A percentile compares a stretch with the other conserved stretches of the same genome.
Evolutionary conservation across 2,888 invertebrate species (phyloP).

Genomic region (Macaria notata): DNA sequence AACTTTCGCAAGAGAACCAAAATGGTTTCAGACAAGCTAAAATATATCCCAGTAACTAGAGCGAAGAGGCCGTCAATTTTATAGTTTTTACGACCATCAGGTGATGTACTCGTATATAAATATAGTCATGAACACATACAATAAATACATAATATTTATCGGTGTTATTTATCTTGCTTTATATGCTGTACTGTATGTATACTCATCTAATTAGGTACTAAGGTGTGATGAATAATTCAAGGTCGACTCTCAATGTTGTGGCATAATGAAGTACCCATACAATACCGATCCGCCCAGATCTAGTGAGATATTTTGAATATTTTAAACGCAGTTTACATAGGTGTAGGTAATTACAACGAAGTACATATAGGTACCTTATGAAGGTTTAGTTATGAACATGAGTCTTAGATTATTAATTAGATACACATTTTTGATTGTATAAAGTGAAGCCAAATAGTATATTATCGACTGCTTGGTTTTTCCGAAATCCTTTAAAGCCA

Average conservation of each 20-base stretch:
- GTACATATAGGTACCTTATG: no score
- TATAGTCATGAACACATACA: conserved; percentile 4
- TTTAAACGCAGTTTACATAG: no score
- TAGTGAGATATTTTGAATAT: no score
- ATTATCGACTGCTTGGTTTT: no score
- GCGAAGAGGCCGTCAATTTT: conserved; percentile 13
- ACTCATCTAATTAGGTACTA: conserved; percentile 31
- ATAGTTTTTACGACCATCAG: conserved; percentile 7
- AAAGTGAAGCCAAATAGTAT: no score
- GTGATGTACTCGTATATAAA: conserved; percentile 21
- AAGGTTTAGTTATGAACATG: no score
- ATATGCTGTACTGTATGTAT: conserved; percentile 29
- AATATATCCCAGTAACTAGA: conserved; percentile 14
- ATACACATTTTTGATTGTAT: no score
- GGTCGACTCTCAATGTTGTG: conserved; percentile 35
- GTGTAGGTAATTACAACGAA: no score
- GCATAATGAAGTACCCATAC: conserved; percentile 35
- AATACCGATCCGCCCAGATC: not conserved
- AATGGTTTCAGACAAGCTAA: not conserved
- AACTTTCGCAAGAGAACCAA: not conserved
- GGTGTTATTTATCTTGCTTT: conserved; percentile 24
- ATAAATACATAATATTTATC: conserved; percentile 8
- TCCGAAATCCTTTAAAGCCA: no score
- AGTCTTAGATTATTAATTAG: no score
- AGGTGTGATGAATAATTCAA: conserved; percentile 29